Evolutionary conservation across 1,140 invertebrate species (phyloP), one percentile per base, ranked within the genome.

Genomic region (Drosophila lacertosa): DNA sequence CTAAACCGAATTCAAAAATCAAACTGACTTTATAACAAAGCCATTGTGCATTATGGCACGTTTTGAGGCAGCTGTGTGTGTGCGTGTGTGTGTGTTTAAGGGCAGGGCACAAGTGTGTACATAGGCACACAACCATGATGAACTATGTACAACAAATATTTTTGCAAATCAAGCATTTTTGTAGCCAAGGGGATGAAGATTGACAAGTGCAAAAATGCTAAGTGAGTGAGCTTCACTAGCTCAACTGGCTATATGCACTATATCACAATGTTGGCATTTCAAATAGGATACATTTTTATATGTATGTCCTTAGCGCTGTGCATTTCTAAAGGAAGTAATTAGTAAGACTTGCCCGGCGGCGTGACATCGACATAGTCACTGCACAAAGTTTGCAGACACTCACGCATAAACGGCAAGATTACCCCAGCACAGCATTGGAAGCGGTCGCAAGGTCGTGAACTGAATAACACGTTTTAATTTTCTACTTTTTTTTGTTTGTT

Each of bases 101-200:
- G 10, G 11, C 32, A 9, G 35, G 29, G 33, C 15, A 54, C 35
- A 64, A 48, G 40, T 48, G 59, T 64, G 50, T 59, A 20, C 60
- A 66, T 29, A 64, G 37, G 13, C 60, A 26, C 18, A 59, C 45
- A 2, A 40, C n/a, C n/a, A n/a, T n/a, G n/a, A n/a, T n/a, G n/a
- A n/a, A n/a, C n/a, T n/a, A n/a, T n/a, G n/a, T n/a, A n/a, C 20
- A 39, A 53, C 26, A 58, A 58, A 29, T 71, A 60, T 74, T 74
- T 77, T 74, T 74, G 74, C 74, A 16, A 66, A 74, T 77, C 55
- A 65, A 65, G 74, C 74, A 77, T 77, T 74, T 74, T 60, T 22
- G 29, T 24, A 51, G 42, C 70, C 24, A 44, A 59, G 68, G 26
- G 62, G 44, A 18, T 15, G 35, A 26, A 54, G 35, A 59, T 39